phyloP scores from a whole-genome alignment of 2,888 invertebrate species.

The Athalia rosae region DNA sequence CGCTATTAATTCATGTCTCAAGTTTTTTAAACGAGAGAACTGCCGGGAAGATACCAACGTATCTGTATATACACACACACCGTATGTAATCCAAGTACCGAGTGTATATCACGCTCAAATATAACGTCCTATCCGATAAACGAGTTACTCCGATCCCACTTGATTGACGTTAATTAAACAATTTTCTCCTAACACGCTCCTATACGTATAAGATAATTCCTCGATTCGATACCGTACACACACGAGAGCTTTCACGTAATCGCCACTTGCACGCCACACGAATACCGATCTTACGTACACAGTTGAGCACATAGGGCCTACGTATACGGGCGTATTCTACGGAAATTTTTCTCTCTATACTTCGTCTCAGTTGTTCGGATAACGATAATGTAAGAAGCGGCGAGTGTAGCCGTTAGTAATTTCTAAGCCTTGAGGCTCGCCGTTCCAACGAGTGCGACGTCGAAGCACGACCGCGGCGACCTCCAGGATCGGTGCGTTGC shows the following conservation, averaged over 20 bases:
- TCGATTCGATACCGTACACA: background rate
- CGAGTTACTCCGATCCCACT: background rate
- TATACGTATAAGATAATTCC: background rate
- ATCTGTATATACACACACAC: background rate
- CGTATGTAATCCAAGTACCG: background rate
- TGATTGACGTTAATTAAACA: constrained; percentile 1
- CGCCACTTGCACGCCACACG: too few relatives aligned
- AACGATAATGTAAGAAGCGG: background rate
- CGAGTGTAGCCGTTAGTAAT: constrained; percentile 21
- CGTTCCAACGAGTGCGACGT: constrained; percentile 14
- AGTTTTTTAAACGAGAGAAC: constrained; percentile 53
- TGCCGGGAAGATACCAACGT: too few relatives aligned
- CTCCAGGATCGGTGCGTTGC: constrained; percentile 32
- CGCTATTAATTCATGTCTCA: constrained; percentile 64
- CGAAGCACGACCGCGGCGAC: constrained; percentile 29
- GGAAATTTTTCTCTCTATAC: constrained; percentile 62
- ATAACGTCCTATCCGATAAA: background rate
- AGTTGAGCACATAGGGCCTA: too few relatives aligned
- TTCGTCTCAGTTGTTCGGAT: constrained; percentile 31
- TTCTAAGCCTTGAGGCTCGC: constrained; percentile 27
- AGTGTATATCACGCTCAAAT: background rate
- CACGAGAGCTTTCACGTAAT: too few relatives aligned
- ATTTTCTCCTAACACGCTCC: background rate
- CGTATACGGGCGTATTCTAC: background rate
- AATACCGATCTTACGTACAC: too few relatives aligned